phyloP scores from a whole-genome alignment of 2,113 vertebrate species.

The Sinosuthora webbiana region DNA sequence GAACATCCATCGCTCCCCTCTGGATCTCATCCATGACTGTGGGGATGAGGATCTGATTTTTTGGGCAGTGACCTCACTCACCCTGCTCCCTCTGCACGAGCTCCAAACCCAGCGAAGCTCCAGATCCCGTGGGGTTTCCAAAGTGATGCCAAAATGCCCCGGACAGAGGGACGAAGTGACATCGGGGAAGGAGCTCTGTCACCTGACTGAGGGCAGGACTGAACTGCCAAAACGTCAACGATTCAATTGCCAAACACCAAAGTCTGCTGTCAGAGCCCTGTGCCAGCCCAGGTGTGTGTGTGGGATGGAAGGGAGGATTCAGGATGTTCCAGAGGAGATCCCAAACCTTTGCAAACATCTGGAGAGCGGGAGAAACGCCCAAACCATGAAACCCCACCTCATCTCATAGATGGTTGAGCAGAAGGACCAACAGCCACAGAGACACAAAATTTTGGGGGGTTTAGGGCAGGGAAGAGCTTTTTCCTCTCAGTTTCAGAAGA shows the following conservation, averaged over 20 bases:
- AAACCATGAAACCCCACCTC: not conserved
- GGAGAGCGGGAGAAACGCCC: not conserved
- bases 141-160: not conserved
- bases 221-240: not conserved
- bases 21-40: rapidly evolving
- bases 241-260: not conserved
- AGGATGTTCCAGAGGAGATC: not conserved
- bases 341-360: not conserved
- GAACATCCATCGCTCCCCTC: not conserved
- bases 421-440: not conserved
- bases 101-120: too few species aligned
- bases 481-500: not conserved
- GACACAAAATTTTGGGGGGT: not conserved
- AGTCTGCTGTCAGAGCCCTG: not conserved
- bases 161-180: not conserved
- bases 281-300: not conserved
- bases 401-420: rapidly evolving
- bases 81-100: not conserved
- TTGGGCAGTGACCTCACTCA: not conserved
- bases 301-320: not conserved
- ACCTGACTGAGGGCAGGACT: not conserved
- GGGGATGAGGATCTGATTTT: not conserved
- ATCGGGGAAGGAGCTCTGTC: not conserved
- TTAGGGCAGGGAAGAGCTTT: not conserved
- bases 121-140: not conserved